phyloP scores from a whole-genome alignment of 2,113 vertebrate genomes.

The Phalacrocorax pelagicus region DNA sequence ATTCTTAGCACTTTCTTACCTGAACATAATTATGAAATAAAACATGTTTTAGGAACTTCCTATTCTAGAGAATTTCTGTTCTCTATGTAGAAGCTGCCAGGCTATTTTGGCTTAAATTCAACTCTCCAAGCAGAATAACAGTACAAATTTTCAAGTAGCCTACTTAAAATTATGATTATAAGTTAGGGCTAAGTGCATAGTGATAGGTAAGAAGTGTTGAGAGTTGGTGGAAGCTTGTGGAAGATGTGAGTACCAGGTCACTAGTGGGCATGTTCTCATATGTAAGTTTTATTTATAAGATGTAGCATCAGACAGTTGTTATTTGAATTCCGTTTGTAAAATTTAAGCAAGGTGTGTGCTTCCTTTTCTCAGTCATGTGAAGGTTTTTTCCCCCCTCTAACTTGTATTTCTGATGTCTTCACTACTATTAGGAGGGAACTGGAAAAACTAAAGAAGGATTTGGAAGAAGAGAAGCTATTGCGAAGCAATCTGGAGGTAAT shows the following conservation, averaged over 20 bases:
- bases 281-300: neutral
- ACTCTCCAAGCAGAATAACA: neutral
- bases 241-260: neutral
- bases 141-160: neutral
- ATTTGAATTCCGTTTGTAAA: neutral
- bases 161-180: neutral
- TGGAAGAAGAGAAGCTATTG: slow-evolving; percentile 88
- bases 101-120: neutral
- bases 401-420: neutral
- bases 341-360: neutral
- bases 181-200: neutral
- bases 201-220: neutral
- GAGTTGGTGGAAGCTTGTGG: neutral
- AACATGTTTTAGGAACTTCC: neutral
- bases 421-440: slow-evolving; percentile 87
- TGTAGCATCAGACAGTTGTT: neutral
- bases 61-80: neutral
- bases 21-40: neutral
- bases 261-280: neutral
- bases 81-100: neutral
- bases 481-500: slow-evolving; percentile 88
- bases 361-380: neutral
- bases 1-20: neutral
- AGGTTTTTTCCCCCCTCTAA: neutral
- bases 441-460: slow-evolving; percentile 83